Base-by-base conservation (phyloP, 53 echinoderm and acorn worm genomes). In the Temnopleurus reevesii region DNA sequence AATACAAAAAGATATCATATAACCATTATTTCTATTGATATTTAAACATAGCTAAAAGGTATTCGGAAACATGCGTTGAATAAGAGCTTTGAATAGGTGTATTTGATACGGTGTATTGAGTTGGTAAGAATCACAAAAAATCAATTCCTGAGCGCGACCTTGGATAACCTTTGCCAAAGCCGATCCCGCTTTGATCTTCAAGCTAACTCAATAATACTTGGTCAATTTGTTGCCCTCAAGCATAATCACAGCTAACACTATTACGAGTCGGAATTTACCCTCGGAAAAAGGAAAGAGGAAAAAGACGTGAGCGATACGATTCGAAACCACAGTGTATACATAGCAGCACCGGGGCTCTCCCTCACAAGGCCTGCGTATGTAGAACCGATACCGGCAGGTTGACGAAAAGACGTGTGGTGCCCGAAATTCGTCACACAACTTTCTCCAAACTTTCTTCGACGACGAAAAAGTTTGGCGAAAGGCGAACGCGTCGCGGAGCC, bases 381-480 rank as follows among this genome's bases (percentile, higher is more conserved):
- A 55, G 55, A 34, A 83, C 49, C 27, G 83, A 83, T 33, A 18
- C 34, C 59, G 86, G 61, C 46, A 60, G 61, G 41, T 12, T 85
- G 86, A 17, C 86, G 86, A 46, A 31, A 85, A 45, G 86, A 85
- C 86, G 86, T 59, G 21, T 30, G 12, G 61, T 85, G 86, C 86
- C 86, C 59, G 61, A 85, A 60, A 60, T 44, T 85, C 86, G 86
- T 58, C 86, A 85, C 59, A 43, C 86, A 85, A 85, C 86, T 59
- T 59, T 60, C 46, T 46, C 86, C 59, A 85, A 85, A 59, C 61
- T 85, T 31, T 2, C 5, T 12, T 8, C 60, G 59, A 44, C 61
- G 63, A 35, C 61, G 61, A 59, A 19, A 57, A 59, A 59, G 21
- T 85, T 85, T 60, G 45, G 25, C 86, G 59, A 60, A 46, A 31